These are phyloP conservation scores for Patiria pectinifera DNA, from an alignment of 53 echinoderm and acorn worm species.

Conservation along the genomic window DNA sequence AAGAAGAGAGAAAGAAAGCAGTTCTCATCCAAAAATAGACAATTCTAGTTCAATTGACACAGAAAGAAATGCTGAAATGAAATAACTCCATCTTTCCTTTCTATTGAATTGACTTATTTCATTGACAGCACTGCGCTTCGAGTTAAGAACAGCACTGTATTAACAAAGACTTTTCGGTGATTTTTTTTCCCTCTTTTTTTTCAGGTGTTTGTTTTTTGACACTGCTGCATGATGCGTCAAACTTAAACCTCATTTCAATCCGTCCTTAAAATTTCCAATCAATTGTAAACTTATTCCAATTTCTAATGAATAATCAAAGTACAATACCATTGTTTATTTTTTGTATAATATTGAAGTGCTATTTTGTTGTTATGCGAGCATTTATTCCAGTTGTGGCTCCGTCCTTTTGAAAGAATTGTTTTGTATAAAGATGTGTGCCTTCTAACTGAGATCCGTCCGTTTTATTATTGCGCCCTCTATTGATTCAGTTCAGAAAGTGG, in stretches of 20 bases:
- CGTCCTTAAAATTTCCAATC: background rate
- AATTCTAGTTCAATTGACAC: too few species aligned
- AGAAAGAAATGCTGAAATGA: too few species aligned
- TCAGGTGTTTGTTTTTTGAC: background rate
- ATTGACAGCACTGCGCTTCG: background rate
- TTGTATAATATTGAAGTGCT: background rate
- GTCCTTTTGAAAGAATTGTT: background rate
- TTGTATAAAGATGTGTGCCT: background rate
- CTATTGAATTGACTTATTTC: background rate
- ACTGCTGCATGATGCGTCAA: background rate
- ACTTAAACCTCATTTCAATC: background rate
- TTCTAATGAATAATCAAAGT: background rate
- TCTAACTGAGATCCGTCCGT: background rate
- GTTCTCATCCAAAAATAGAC: too few species aligned
- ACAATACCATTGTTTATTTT: background rate
- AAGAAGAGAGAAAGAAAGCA: too few species aligned
- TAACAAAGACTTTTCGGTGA: background rate
- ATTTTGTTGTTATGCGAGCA: background rate
- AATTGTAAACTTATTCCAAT: background rate
- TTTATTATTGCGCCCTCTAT: background rate
- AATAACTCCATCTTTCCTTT: background rate
- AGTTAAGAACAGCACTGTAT: background rate
- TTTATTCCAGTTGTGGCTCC: background rate
- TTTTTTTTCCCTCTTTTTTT: background rate
- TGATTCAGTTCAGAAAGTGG: background rate